phyloP scores from a whole-genome alignment of 1,140 invertebrate genomes.

The Drosophila busckii region DNA sequence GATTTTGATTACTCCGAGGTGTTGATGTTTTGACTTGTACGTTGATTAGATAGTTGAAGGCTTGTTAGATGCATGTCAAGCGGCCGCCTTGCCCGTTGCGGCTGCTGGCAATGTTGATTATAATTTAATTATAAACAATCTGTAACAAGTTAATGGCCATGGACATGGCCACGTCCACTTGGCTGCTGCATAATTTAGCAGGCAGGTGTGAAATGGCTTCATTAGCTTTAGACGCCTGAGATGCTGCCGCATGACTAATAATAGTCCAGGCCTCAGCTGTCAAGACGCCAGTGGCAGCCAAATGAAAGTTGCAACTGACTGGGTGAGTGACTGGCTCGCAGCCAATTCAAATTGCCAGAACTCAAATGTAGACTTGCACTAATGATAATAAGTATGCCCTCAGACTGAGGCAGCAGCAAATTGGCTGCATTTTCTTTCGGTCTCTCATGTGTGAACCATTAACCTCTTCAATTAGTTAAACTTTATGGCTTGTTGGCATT shows the following conservation, averaged over 20 bases:
- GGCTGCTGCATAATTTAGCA: constrained; percentile 61
- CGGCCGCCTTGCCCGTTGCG: neutral
- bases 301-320: constrained; percentile 20
- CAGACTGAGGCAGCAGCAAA: neutral
- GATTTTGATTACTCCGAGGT: constrained; percentile 77
- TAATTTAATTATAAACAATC: constrained; percentile 77
- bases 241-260: constrained; percentile 42
- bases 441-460: constrained; percentile 32
- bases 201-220: constrained; percentile 75
- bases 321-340: constrained; percentile 10
- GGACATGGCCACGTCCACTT: no score
- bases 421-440: no score
- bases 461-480: constrained; percentile 46
- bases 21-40: constrained; percentile 77
- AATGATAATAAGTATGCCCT: constrained; percentile 9
- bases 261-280: constrained; percentile 56
- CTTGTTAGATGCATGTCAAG: constrained; percentile 74
- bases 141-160: constrained; percentile 64
- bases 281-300: constrained; percentile 32
- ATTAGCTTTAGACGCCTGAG: constrained; percentile 57
- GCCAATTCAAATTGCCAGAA: neutral
- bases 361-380: neutral
- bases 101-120: constrained; percentile 50
- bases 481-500: constrained; percentile 27
- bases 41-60: constrained; percentile 72